A percentile compares a stretch with the other conserved stretches of the same genome.
These are phyloP conservation scores for Cassiopea andromeda DNA, from an alignment of 30 jellyfish, hydroid and myxozoan genomes.

Conservation along the genomic window DNA sequence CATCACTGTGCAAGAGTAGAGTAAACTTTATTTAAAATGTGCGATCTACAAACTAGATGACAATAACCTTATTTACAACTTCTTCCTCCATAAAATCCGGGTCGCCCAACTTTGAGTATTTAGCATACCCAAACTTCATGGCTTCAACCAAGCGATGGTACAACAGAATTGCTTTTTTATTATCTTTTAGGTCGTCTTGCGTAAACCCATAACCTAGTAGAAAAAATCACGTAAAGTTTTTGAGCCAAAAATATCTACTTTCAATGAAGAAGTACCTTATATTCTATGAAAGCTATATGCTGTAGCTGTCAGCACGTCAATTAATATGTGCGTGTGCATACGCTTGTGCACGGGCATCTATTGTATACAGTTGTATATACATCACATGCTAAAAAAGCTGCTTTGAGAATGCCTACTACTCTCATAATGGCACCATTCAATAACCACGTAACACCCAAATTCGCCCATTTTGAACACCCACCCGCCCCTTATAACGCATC, in stretches of 20 bases:
- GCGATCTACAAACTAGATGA: neutral
- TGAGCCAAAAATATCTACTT: neutral
- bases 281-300: neutral
- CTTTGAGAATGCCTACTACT: too few species aligned
- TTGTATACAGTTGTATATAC: too few species aligned
- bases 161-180: conserved; percentile 72
- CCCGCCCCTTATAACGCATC: too few species aligned
- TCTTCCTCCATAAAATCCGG: conserved; percentile 94
- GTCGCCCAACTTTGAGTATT: conserved; percentile 87
- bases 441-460: too few species aligned
- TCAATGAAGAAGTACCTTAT: neutral
- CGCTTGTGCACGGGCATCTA: too few species aligned
- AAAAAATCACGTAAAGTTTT: neutral
- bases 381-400: too few species aligned
- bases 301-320: neutral
- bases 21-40: too few species aligned
- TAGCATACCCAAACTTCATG: conserved; percentile 94
- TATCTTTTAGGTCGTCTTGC: conserved; percentile 79
- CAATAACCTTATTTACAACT: conserved; percentile 62
- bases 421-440: too few species aligned
- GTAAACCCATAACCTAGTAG: conserved; percentile 89
- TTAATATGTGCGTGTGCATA: too few species aligned
- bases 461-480: too few species aligned
- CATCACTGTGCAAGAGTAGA: too few species aligned
- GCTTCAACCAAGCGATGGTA: conserved; percentile 98